Base-by-base conservation (phyloP, 2,888 invertebrate genomes). In the Euspilapteryx auroguttella region DNA sequence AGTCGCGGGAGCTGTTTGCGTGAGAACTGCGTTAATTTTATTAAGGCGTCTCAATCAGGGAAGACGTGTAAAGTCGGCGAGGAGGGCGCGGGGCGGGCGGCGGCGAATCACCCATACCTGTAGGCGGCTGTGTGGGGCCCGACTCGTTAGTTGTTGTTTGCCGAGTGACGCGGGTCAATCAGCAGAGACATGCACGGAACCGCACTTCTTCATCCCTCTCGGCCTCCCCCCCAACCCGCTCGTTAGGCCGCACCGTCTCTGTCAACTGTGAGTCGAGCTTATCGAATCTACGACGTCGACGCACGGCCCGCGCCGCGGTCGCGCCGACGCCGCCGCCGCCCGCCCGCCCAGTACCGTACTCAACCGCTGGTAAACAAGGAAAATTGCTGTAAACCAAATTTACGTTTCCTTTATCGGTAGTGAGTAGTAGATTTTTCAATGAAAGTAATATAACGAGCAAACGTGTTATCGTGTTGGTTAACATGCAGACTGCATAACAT, bases 81-180 rank as follows among this genome's bases (percentile, higher is more conserved):
- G 50, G 49, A 52, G 52, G 48, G 51, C 55, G n/a, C n/a, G n/a
- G n/a, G n/a, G 56, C 58, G 52, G 58, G 62, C 59, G 64, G 61
- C 61, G 63, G 56, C 54, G 64, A 62, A 61, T 58, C 58, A 55
- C 46, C 45, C 40, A 44, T 41, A 69, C 65, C 66, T 65, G 68
- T 59, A 64, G 66, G 71, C n/a, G n/a, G n/a, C n/a, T n/a, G n/a
- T 59, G 66, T 59, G 64, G 63, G 57, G 64, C 58, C 55, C 58
- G 58, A 65, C 71, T 75, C 73, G 73, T 75, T 75, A 73, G 71
- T 75, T 73, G 73, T 73, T 75, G 73, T 75, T 75, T 75, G 73
- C 69, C 59, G 61, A 75, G 75, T 73, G 71, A 71, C 73, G 71
- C 73, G 71, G 75, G 75, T 75, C 75, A 75, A 75, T 75, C 75